Evolutionary conservation across 2,797 vertebrate species (phyloP).

Genomic region (Clarias fuscus): DNA sequence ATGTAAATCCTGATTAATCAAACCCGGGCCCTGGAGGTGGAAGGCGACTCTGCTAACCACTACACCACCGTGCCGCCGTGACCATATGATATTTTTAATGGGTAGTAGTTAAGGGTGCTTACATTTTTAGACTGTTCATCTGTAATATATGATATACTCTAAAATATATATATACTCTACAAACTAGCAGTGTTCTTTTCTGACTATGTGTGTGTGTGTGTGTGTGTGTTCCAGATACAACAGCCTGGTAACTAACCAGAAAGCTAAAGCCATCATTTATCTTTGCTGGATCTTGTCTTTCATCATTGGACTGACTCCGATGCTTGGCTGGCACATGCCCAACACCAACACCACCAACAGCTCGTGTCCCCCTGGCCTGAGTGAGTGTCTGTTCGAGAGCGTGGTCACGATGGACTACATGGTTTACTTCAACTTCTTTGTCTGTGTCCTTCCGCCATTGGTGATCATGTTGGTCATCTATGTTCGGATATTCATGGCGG

Average conservation of each 20-base stretch:
- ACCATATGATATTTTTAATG: no score
- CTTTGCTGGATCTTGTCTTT: constrained; percentile 93
- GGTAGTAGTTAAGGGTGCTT: not conserved
- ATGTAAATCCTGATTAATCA: not conserved
- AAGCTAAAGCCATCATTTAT: constrained; percentile 88
- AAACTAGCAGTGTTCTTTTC: constrained; percentile 1
- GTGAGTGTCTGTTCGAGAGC: constrained; percentile 86
- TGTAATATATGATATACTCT: not conserved
- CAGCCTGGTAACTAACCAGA: constrained; percentile 85
- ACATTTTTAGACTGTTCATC: not conserved
- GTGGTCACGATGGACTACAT: constrained; percentile 96
- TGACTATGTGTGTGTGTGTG: constrained; percentile 24
- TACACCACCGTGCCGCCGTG: no score
- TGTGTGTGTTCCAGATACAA: constrained; percentile 80
- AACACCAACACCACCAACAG: constrained; percentile 43
- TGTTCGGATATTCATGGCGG: constrained; percentile 90
- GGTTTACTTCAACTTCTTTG: constrained; percentile 97
- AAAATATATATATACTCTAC: not conserved
- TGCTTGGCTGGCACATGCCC: constrained; percentile 90
- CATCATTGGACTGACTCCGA: constrained; percentile 90
- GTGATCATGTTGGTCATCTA: constrained; percentile 92
- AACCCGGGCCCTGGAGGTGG: no score
- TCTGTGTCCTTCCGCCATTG: constrained; percentile 88
- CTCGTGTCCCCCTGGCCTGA: constrained; percentile 77
- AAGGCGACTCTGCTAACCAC: no score